Evolutionary conservation across 2,113 vertebrate genomes (phyloP).

Genomic region (Ciconia boyciana): DNA sequence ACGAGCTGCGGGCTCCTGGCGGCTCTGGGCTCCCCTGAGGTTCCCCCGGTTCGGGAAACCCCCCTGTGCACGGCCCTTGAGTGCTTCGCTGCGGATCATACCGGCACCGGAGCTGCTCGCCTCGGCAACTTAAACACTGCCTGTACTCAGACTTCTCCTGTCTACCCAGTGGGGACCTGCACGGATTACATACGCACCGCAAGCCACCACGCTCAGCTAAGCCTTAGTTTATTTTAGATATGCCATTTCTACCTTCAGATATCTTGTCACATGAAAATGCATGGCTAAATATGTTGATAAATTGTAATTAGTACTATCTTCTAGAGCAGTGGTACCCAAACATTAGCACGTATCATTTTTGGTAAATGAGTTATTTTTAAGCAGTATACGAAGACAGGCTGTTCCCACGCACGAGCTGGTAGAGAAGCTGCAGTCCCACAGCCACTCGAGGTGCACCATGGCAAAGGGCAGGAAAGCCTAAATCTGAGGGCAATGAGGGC

Average conservation of each 20-base stretch:
- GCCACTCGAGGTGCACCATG: rapidly evolving
- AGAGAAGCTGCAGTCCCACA: neutral
- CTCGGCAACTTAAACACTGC: neutral
- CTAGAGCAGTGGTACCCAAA: neutral
- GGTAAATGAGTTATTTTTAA: neutral
- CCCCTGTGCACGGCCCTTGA: too few relatives aligned
- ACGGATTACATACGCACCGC: rapidly evolving
- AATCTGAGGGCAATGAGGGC: neutral
- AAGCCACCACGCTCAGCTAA: neutral
- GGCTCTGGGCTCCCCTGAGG: too few relatives aligned
- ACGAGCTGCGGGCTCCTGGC: too few relatives aligned
- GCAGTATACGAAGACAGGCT: neutral
- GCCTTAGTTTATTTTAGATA: neutral
- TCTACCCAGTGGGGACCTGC: neutral
- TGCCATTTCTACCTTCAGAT: neutral
- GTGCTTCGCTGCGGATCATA: too few relatives aligned
- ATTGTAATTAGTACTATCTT: neutral
- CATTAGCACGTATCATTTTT: neutral
- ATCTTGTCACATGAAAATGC: neutral
- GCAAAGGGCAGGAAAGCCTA: neutral
- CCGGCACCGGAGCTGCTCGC: too few relatives aligned
- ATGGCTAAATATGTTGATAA: neutral
- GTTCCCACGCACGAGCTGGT: neutral
- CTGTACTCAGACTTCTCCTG: neutral
- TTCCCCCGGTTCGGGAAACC: too few relatives aligned